Conservation (phyloP, 2,113 vertebrate species). For the Tachuris rubrigastra region DNA sequence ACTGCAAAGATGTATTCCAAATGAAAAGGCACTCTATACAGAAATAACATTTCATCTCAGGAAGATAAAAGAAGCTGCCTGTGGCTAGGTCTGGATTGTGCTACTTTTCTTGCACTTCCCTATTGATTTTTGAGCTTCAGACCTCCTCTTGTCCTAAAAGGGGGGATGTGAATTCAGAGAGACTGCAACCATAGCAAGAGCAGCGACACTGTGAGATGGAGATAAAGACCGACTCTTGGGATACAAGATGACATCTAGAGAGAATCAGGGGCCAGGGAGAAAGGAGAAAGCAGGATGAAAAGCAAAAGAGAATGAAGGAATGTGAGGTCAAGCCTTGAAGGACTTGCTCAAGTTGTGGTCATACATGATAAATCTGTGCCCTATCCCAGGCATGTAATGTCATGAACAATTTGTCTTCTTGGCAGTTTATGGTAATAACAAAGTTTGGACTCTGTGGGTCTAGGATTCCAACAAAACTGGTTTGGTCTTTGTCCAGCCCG, state of each 20-base stretch:
- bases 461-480: neutral
- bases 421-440: neutral
- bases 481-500: neutral
- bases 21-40: slow-evolving; percentile 46
- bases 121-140: slow-evolving; percentile 60
- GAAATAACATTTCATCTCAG: slow-evolving; percentile 60
- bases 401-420: neutral
- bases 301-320: neutral
- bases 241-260: neutral
- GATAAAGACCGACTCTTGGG: neutral
- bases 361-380: neutral
- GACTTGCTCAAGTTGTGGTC: neutral
- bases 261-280: neutral
- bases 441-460: neutral
- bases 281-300: neutral
- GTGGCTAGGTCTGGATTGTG: slow-evolving; percentile 46
- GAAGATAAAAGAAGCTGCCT: slow-evolving; percentile 62
- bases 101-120: slow-evolving; percentile 57
- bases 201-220: neutral
- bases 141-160: slow-evolving; percentile 6
- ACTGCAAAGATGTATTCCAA: slow-evolving; percentile 51
- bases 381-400: neutral
- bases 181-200: neutral
- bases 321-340: neutral
- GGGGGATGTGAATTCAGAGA: slow-evolving; percentile 6